Evolutionary conservation across 2,888 invertebrate genomes (phyloP).

Genomic region (Augochlorella aurata): DNA sequence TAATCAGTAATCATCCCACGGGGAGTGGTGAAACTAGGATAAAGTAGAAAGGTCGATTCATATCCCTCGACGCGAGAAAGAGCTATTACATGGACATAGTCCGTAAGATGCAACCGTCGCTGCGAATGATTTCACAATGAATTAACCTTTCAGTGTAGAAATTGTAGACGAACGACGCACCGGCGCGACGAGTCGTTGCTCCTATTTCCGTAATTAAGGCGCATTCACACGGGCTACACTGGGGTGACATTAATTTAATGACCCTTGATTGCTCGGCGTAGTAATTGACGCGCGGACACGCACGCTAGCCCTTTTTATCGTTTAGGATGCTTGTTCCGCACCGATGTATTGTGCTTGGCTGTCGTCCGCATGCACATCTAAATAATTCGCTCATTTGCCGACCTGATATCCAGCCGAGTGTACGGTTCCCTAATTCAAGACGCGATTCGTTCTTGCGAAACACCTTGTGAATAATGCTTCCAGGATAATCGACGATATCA

Average conservation of each 20-base stretch:
- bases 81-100: background rate
- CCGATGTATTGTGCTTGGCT: slow-evolving; percentile 15
- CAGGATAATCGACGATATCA: background rate
- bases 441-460: background rate
- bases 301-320: slow-evolving; percentile 41
- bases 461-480: background rate
- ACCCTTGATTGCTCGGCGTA: slow-evolving; percentile 66
- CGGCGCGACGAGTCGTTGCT: slow-evolving; percentile 16
- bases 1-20: too few species aligned
- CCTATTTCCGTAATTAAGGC: slow-evolving; percentile 65
- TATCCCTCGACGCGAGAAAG: background rate
- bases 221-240: slow-evolving; percentile 65
- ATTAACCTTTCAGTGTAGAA: slow-evolving; percentile 45
- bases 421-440: background rate
- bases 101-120: background rate
- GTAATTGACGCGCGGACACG: slow-evolving; percentile 61
- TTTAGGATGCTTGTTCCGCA: slow-evolving; percentile 25
- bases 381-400: slow-evolving; percentile 31
- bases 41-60: background rate
- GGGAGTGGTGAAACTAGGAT: background rate
- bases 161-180: background rate
- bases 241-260: slow-evolving; percentile 69
- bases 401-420: background rate
- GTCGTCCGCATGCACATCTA: slow-evolving; percentile 13
- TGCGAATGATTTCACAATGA: slow-evolving; percentile 26